Base-by-base conservation (phyloP, 2,888 invertebrate species). In the Ophion slaviceki region DNA sequence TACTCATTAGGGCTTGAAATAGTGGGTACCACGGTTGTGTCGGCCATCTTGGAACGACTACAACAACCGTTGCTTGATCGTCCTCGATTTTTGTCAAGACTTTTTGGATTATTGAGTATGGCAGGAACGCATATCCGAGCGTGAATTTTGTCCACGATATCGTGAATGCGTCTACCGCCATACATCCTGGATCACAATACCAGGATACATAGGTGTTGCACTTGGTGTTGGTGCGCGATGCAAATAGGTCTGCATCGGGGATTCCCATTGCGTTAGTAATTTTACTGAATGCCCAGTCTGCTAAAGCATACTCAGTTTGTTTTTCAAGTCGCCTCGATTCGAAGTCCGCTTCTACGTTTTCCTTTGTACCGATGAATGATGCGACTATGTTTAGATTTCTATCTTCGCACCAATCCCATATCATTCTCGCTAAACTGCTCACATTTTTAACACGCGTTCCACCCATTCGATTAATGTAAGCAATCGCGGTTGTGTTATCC, bases 151-250 rank as follows among this genome's bases (percentile, higher is more conserved):
- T 67, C 80, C 82, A 86, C n/a, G 62, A 17, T 8, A 86, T 24
- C 11, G 90, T 88, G 75, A 90, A 89, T 0, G 89, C 89, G 76
- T 90, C 89, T 11, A 89, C 84, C 20, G 82, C 70, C 40, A 81
- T 32, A 7, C 87, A 83, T 7, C 79, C 79, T 14, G 89, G 87
- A 72, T 90, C 89, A 67, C 77, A 78, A 8, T 71, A 32, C 88
- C 90, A 90, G 10, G 90, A 91, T 36, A 90, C 71, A 61, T 84
- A 90, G 36, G 62, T 87, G 47, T 67, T 53, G 82, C 90, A 90
- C 82, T 89, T 90, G 11, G 47, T 67, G 72, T 90, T 91, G 32
- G 62, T 28, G 14, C 86, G 36, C 47, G 86, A 82, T 20, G 89
- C 89, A 83, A 90, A 90, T n/a, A 90, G 68, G 66, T 90, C 89